Base-by-base conservation (phyloP, 2,888 invertebrate species). In the Iphiclides podalirius region DNA sequence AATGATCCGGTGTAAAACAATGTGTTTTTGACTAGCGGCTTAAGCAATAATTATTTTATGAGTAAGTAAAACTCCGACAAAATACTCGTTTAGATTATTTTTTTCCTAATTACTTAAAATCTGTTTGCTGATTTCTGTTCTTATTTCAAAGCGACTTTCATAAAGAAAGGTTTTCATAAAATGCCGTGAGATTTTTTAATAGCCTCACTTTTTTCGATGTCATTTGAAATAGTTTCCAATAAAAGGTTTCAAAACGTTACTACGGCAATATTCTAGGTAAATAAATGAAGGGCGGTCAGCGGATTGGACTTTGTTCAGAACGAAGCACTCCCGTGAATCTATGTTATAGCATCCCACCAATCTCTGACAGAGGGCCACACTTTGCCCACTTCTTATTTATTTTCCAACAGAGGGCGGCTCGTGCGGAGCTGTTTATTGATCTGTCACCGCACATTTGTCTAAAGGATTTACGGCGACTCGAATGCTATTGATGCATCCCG, bases 381-480 rank as follows among this genome's bases (percentile, higher is more conserved):
- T 20, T 26, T 12, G 11, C 31, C 31, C 31, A 11, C 37, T 13
- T 71, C 71, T 74, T 75, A 72, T 76, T 76, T 76, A 75, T 75
- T 66, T 72, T 68, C 64, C 72, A 67, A 69, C 70, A 57, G 75
- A 74, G 76, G 60, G 64, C 67, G 63, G 72, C 72, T 74, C 64
- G 61, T 51, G 59, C 57, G 53, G 52, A 59, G 47, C 58, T 66
- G 67, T 70, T 68, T 73, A 76, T 70, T 69, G 64, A 58, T 63
- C 61, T 68, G 72, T 73, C 70, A 67, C 66, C 69, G 65, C 57
- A 60, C 64, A 60, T 60, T 59, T 60, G 58, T 62, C 54, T 58
- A 44, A 53, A 52, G 51, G 60, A 63, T 64, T 63, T 73, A 74
- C 72, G 61, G 62, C 60, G 60, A 64, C 61, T 62, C 59, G 60